Conservation (phyloP, 2,888 invertebrate species). For the Branchinecta sandiegonensis region DNA sequence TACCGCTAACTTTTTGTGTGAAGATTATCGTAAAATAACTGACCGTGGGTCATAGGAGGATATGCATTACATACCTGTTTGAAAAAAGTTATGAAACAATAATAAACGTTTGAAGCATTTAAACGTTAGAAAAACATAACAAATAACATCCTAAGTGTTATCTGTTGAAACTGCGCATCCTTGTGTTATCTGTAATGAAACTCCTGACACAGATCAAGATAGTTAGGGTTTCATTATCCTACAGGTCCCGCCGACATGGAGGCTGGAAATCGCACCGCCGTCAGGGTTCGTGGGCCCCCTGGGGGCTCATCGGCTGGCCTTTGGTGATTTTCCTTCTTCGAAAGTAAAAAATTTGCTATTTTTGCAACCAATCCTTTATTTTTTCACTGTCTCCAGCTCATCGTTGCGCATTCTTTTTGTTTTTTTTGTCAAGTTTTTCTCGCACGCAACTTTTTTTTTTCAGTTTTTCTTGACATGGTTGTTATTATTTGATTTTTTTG, state of each 20-base stretch:
- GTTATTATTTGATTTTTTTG: not conserved
- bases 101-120: too few relatives aligned
- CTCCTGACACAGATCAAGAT: too few relatives aligned
- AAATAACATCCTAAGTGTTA: too few relatives aligned
- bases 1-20: too few relatives aligned
- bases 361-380: not conserved
- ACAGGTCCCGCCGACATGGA: conserved; percentile 32
- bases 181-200: too few relatives aligned
- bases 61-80: too few relatives aligned
- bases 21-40: too few relatives aligned
- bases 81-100: too few relatives aligned
- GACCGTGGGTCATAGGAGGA: too few relatives aligned
- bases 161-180: too few relatives aligned
- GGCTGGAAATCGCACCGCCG: conserved; percentile 29
- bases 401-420: not conserved
- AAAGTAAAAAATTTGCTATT: conserved; percentile 6
- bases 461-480: not conserved
- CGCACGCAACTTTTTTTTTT: not conserved
- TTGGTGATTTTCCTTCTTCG: conserved; percentile 29
- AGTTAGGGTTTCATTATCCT: too few relatives aligned
- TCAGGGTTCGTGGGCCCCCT: conserved; percentile 32
- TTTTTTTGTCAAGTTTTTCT: conserved; percentile 17
- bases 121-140: too few relatives aligned
- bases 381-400: not conserved
- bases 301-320: conserved; percentile 33